Percentiles rank a stretch among this genome's conserved stretches.
These are phyloP conservation scores for Saxidomus purpurata DNA, from an alignment of 1,140 invertebrate genomes.

Conservation along the genomic window DNA sequence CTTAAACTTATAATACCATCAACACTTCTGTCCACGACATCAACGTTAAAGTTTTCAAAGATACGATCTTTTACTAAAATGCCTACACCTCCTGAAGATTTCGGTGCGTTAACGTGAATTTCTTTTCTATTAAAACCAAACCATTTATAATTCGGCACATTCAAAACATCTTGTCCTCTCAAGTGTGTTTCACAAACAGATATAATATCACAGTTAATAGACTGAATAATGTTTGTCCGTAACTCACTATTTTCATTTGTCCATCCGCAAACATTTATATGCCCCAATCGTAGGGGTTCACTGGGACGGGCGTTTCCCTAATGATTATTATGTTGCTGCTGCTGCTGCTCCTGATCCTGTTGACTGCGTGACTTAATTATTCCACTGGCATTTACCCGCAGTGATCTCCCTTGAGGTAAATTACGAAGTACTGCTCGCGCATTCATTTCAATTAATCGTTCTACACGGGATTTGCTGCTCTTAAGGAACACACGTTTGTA, in stretches of 20 bases:
- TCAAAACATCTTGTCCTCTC: not conserved
- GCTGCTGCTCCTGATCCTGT: not conserved
- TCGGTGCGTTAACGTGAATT: conserved; percentile 60
- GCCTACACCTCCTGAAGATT: conserved; percentile 65
- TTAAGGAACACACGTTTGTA: conserved; percentile 47
- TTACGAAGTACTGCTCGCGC: conserved; percentile 29
- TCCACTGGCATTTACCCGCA: conserved; percentile 46
- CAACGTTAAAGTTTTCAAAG: conserved; percentile 2
- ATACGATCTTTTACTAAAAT: conserved; percentile 57
- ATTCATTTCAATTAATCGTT: conserved; percentile 52
- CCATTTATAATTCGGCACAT: conserved; percentile 6
- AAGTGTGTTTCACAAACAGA: conserved; percentile 51
- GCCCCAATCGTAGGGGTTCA: conserved; percentile 33
- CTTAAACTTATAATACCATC: conserved; percentile 58
- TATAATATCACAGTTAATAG: conserved; percentile 48
- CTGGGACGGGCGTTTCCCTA: conserved; percentile 54
- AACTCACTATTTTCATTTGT: conserved; percentile 53
- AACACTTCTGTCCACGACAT: conserved; percentile 30
- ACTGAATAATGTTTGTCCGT: conserved; percentile 17
- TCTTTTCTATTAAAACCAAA: conserved; percentile 51
- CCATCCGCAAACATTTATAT: too few species aligned
- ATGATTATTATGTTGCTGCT: not conserved
- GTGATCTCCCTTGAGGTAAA: conserved; percentile 51
- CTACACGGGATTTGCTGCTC: conserved; percentile 32
- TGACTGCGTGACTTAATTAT: conserved; percentile 13